Evolutionary conservation across 2,797 vertebrate species (phyloP).

Genomic region (Oreochromis mossambicus): DNA sequence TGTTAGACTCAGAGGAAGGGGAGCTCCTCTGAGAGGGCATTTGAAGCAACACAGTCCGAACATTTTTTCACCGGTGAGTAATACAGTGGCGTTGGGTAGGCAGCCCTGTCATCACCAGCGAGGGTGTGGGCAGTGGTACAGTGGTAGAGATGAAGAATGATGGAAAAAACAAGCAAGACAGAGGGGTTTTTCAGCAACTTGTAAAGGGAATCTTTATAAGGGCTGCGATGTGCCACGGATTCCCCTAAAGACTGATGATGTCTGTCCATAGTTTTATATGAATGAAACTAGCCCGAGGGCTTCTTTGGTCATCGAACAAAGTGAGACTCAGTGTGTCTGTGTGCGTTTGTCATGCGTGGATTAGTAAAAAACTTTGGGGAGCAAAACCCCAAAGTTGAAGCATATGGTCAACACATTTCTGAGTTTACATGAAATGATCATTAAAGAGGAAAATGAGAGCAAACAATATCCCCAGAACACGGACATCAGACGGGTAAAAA

Average conservation of each 20-base stretch:
- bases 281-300: conserved; percentile 34
- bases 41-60: not conserved
- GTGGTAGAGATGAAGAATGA: conserved; percentile 3
- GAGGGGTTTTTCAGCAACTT: conserved; percentile 49
- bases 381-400: not conserved
- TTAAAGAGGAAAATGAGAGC: not conserved
- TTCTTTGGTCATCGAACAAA: conserved; percentile 3
- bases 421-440: not conserved
- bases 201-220: conserved; percentile 68
- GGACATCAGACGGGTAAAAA: not conserved
- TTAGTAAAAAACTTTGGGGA: not conserved
- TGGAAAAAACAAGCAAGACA: conserved; percentile 43
- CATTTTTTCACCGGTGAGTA: conserved; percentile 23
- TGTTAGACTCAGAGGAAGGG: conserved; percentile 28
- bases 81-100: conserved; percentile 23
- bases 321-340: not conserved
- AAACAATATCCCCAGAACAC: not conserved
- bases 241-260: conserved; percentile 32
- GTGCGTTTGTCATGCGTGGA: not conserved
- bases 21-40: not conserved
- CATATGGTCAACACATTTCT: conserved; percentile 35
- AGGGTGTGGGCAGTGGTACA: conserved; percentile 6
- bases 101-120: conserved; percentile 13
- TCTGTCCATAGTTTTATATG: conserved; percentile 22
- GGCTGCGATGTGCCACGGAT: not conserved